phyloP scores from a whole-genome alignment of 2,113 vertebrate species.

The Myotis davidii region DNA sequence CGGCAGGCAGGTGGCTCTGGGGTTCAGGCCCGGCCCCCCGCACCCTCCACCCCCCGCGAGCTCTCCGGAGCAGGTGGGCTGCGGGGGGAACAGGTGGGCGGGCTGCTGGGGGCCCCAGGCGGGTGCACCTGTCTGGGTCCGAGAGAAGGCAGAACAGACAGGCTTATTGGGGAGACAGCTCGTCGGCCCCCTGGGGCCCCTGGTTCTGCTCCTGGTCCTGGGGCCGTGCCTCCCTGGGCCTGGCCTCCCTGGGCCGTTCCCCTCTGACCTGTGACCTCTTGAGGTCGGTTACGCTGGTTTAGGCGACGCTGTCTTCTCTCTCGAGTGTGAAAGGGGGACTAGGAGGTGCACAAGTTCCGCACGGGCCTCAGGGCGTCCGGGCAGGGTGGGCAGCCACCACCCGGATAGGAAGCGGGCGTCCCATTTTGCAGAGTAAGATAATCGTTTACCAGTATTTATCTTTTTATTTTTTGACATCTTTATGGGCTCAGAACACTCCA shows the following conservation, averaged over 20 bases:
- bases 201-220: accelerated
- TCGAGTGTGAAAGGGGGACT: accelerated
- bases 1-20: not conserved
- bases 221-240: not conserved
- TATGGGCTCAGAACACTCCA: too few species aligned
- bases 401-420: not conserved
- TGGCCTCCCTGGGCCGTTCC: not conserved
- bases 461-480: too few species aligned
- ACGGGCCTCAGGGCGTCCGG: accelerated
- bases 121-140: too few species aligned
- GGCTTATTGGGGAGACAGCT: not conserved
- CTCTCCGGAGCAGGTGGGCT: not conserved
- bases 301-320: accelerated
- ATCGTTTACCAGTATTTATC: too few species aligned
- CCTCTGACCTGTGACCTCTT: not conserved
- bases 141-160: not conserved
- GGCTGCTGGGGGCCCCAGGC: accelerated
- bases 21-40: not conserved
- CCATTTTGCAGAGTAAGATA: too few species aligned
- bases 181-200: not conserved
- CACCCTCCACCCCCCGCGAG: not conserved
- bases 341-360: accelerated
- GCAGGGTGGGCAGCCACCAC: accelerated
- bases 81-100: accelerated
- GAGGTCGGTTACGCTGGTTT: accelerated